Evolutionary conservation across 2,113 vertebrate species (phyloP).

Genomic region (Origma solitaria): DNA sequence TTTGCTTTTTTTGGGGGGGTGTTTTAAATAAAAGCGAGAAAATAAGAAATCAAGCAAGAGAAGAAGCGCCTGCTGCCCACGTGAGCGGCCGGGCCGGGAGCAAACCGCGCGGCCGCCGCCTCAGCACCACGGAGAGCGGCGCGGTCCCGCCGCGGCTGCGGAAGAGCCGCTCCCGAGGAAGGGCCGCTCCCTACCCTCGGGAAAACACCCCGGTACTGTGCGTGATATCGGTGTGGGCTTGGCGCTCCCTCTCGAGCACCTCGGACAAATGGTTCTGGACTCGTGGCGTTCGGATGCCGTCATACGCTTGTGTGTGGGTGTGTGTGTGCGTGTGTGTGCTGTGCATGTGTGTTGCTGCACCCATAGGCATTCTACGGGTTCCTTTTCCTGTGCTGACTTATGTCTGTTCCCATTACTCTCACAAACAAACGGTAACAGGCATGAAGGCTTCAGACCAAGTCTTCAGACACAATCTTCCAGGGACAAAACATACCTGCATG

Average conservation of each 20-base stretch:
- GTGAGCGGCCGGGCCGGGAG: neutral
- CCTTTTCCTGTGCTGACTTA: neutral
- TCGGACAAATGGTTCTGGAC: neutral
- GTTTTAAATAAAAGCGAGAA: neutral
- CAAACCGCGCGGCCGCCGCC: no score
- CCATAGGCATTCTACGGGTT: fast-evolving
- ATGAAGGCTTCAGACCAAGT: neutral
- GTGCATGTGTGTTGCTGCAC: neutral
- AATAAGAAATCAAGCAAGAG: fast-evolving
- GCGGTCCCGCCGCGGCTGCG: neutral
- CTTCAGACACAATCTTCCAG: neutral
- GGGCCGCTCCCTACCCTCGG: fast-evolving
- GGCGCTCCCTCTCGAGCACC: neutral
- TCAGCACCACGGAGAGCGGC: conserved; percentile 48
- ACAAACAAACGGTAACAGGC: neutral
- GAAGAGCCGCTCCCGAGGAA: neutral
- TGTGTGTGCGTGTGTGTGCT: no score
- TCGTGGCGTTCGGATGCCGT: fast-evolving
- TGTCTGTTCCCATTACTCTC: fast-evolving
- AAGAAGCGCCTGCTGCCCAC: neutral
- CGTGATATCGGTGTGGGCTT: fast-evolving
- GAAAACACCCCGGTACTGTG: fast-evolving
- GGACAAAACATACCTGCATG: neutral
- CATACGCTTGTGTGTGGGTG: fast-evolving
- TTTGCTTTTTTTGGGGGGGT: neutral